A percentile compares a stretch with the other conserved stretches of the same genome.
Evolutionary conservation across 2,888 invertebrate genomes (phyloP).

Genomic region (Drosophila histrio): DNA sequence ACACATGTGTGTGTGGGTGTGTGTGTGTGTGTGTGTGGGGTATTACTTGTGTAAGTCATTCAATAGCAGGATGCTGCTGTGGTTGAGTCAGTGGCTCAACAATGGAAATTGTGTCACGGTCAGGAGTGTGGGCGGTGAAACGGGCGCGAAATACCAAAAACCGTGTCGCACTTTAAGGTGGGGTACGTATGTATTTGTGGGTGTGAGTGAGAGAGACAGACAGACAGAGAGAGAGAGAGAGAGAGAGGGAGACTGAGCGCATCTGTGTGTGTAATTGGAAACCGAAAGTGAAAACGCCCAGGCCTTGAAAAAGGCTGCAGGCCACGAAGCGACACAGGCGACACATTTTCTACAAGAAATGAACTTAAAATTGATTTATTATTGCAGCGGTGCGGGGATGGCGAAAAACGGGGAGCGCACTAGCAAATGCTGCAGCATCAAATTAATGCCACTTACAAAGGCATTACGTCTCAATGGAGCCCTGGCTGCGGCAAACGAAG

Average conservation of each 20-base stretch:
- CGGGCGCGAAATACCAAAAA: conserved; percentile 38
- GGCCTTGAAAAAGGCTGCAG: conserved; percentile 65
- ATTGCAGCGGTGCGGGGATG: conserved; percentile 43
- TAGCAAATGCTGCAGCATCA: conserved; percentile 40
- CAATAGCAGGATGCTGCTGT: conserved; percentile 27
- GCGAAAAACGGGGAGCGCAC: background rate
- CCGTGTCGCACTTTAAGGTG: conserved; percentile 49
- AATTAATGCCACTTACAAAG: conserved; percentile 65
- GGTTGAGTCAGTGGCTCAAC: conserved; percentile 45
- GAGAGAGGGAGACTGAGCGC: background rate
- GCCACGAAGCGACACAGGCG: conserved; percentile 23
- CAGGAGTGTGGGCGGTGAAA: conserved; percentile 67
- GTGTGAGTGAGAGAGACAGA: conserved; percentile 1
- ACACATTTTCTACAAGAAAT: conserved; percentile 58
- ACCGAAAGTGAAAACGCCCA: conserved; percentile 80
- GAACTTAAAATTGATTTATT: conserved; percentile 69
- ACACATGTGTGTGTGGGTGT: background rate
- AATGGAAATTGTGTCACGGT: conserved; percentile 78
- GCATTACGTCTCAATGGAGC: conserved; percentile 54
- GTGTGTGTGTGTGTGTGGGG: background rate
- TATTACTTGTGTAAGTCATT: conserved; percentile 34
- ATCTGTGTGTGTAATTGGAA: conserved; percentile 67
- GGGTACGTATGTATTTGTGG: conserved; percentile 26
- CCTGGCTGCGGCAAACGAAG: conserved; percentile 21
- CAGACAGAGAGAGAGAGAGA: background rate